Percentiles rank a stretch among this genome's conserved stretches.
These are phyloP conservation scores for Corella eumyota DNA, from an alignment of 23 tunicate species.

Conservation along the genomic window DNA sequence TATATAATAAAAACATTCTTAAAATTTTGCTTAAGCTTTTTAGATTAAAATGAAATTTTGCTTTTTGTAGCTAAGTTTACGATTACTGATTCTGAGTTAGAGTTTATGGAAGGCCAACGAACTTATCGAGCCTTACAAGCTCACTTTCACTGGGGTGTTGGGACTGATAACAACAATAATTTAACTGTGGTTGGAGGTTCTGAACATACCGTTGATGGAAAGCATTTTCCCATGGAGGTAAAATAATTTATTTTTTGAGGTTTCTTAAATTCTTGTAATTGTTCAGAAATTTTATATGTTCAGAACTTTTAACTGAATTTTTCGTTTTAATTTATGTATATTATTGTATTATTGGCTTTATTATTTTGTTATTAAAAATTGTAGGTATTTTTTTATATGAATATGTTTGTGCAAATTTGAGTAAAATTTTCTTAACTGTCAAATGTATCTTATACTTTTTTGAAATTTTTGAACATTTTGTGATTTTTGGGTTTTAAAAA, in stretches of 20 bases:
- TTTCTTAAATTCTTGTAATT: too few species aligned
- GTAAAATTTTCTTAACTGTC: background rate
- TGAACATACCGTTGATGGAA: slow-evolving; percentile 61
- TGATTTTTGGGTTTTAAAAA: background rate
- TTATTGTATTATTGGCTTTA: background rate
- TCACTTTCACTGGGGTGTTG: slow-evolving; percentile 86
- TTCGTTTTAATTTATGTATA: too few species aligned
- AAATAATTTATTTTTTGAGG: background rate
- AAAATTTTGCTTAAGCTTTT: too few species aligned
- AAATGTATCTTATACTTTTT: background rate
- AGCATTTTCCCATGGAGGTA: slow-evolving; percentile 76
- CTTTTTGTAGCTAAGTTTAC: too few species aligned
- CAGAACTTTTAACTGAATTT: too few species aligned
- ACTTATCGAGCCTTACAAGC: slow-evolving; percentile 40
- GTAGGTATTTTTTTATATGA: too few species aligned
- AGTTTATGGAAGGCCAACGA: background rate
- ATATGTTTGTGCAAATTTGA: too few species aligned
- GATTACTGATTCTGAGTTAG: slow-evolving; percentile 5
- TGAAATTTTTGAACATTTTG: too few species aligned
- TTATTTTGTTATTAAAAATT: background rate
- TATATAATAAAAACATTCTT: too few species aligned
- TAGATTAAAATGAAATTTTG: too few species aligned
- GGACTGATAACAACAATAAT: background rate
- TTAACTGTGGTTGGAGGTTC: slow-evolving; percentile 44
- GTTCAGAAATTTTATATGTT: too few species aligned